Base-by-base conservation (phyloP, 2,888 invertebrate species). In the Nymphalis c-album region DNA sequence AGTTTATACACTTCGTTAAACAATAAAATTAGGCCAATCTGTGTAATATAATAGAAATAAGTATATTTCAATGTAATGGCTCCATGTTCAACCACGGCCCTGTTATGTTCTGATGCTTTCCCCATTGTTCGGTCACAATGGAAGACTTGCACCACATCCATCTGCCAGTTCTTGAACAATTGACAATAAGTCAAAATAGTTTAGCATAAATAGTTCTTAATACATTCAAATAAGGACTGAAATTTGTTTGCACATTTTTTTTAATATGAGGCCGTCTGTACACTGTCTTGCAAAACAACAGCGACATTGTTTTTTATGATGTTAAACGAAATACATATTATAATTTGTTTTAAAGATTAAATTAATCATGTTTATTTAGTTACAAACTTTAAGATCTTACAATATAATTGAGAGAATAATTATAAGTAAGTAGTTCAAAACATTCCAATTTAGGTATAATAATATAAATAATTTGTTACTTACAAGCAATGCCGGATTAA, bases 41-140 rank as follows among this genome's bases (percentile, higher is more conserved):
- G 17, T 31, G 17, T 55, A 17, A 55, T 55, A 55, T 17, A 55
- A 31, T 26, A 55, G n/a, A 55, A 26, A 53, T 50, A 47, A 8
- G 16, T 51, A 31, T 57, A 35, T 57, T 40, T 18, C 18, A 17
- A 40, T 18, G 35, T 60, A 53, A 65, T 65, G 65, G 65, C 65
- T 65, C 65, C 57, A 40, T 57, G 40, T 57, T 57, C 18, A 57
- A 40, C 26, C 46, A 46, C 65, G 20, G 53, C 65, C 48, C 20
- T 65, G 60, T 72, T 63, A 59, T 70, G 64, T 66, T 66, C 71
- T 68, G 67, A 73, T 75, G 78, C 90, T 91, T 91, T 90, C 90
- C 82, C 90, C 86, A 90, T 91, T 91, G 91, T 91, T 83, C 72
- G 71, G 71, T 78, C 77, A 90, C 90, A 91, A 90, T 90, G 81